Evolutionary conservation across 2,113 vertebrate genomes (phyloP), one percentile per base, ranked within the genome.

Genomic region (Oriolus oriolus): DNA sequence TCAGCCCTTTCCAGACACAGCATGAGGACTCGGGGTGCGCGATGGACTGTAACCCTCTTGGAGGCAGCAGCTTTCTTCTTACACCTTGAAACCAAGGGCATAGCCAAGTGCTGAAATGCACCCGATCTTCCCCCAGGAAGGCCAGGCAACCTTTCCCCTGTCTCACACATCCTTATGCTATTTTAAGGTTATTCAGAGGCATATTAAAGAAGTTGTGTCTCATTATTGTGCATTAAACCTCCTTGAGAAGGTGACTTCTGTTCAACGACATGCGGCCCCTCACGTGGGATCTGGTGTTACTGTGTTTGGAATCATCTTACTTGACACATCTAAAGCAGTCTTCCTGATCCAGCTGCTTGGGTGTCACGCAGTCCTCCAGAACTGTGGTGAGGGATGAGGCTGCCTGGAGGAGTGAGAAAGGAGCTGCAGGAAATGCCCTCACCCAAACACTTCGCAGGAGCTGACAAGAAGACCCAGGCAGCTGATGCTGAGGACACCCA

Each of bases 321-420:
- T 44, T 88, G 50, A 18, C 42, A 6, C 76, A 88, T 6, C 60
- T 80, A 76, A 80, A 88, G 66, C 76, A 15, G 11, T 73, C 50
- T 13, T 42, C 26, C 16, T 98, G 98, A 56, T 99, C 98, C 30
- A 99, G 98, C 81, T 99, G 98, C 75, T 99, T 98, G 2, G 99
- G 98, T 81, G 99, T 98, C 54, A 99, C 99, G 96, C 99, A 99
- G 93, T 99, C 98, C 90, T 99, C 98, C 97, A 99, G 97, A 10
- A 98, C 98, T 95, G 99, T 98, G 54, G 95, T 98, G 69, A 99
- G 98, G 82, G 98, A 99, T 66, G 98, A 98, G 54, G 98, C 98
- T 28, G 97, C 66, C 82, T 85, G 61, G 23, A 75, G 76, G 61
- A 56, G 76, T 11, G 41, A 56, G 54, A 42, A 60, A 31, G 21